Evolutionary conservation across 2,113 vertebrate genomes (phyloP).

Genomic region (Notiomystis cincta): DNA sequence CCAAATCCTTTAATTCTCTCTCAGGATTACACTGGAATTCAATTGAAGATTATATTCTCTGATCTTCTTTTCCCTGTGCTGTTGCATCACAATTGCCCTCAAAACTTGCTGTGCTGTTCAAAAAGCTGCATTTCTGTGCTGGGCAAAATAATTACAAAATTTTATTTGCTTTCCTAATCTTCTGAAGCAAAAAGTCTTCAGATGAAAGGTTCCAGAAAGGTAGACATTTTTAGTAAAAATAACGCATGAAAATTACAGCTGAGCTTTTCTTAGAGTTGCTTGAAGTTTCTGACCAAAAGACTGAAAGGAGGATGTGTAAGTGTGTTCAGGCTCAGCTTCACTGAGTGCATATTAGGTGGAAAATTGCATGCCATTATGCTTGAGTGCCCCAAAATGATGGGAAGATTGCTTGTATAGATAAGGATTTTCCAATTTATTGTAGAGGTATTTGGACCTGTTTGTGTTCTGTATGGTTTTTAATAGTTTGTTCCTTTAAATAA

Average conservation of each 20-base stretch:
- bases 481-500: neutral
- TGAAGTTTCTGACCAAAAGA: neutral
- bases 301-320: neutral
- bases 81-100: neutral
- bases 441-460: neutral
- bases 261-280: neutral
- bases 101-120: neutral
- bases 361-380: neutral
- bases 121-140: neutral
- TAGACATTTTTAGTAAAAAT: neutral
- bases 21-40: neutral
- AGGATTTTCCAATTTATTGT: neutral
- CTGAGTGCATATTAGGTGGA: neutral
- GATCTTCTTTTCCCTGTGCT: neutral
- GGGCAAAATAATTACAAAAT: neutral
- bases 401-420: neutral
- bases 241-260: neutral
- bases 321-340: neutral
- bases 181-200: neutral
- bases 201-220: neutral
- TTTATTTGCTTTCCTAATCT: neutral
- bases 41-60: neutral
- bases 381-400: neutral
- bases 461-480: neutral
- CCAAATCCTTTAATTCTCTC: neutral